These are phyloP conservation scores for Copsychus sechellarum DNA, from an alignment of 2,113 vertebrate species.

Conservation along the genomic window DNA sequence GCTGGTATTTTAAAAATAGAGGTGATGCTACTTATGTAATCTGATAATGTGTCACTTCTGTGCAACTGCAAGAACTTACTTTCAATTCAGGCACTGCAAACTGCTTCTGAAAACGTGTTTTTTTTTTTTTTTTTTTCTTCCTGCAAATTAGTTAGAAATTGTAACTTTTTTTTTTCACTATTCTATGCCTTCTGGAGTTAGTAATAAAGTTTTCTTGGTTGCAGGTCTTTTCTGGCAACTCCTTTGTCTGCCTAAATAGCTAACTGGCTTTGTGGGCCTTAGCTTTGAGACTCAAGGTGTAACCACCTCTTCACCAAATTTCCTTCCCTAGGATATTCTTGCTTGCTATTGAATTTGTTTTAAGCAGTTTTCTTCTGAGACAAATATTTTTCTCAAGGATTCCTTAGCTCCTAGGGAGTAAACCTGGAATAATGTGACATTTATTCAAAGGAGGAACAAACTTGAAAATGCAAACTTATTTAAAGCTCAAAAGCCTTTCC, in stretches of 20 bases:
- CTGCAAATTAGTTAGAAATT: neutral
- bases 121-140: neutral
- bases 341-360: neutral
- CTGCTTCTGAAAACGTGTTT: neutral
- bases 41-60: neutral
- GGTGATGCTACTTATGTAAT: neutral
- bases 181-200: neutral
- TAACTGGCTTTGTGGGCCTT: neutral
- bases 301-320: neutral
- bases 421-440: neutral
- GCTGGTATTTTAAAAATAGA: conserved; percentile 13
- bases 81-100: neutral
- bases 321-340: neutral
- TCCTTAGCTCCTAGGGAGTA: neutral
- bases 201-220: neutral
- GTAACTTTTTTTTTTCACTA: neutral
- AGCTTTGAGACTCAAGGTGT: neutral
- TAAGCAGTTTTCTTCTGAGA: neutral
- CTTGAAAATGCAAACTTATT: neutral
- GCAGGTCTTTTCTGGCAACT: neutral
- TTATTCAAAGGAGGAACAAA: neutral
- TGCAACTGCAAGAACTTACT: neutral
- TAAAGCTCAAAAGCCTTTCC: neutral
- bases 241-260: neutral
- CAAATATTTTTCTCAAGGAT: neutral